These are phyloP conservation scores for Hemicordylus capensis DNA, from an alignment of 2,113 vertebrate genomes.

Conservation along the genomic window DNA sequence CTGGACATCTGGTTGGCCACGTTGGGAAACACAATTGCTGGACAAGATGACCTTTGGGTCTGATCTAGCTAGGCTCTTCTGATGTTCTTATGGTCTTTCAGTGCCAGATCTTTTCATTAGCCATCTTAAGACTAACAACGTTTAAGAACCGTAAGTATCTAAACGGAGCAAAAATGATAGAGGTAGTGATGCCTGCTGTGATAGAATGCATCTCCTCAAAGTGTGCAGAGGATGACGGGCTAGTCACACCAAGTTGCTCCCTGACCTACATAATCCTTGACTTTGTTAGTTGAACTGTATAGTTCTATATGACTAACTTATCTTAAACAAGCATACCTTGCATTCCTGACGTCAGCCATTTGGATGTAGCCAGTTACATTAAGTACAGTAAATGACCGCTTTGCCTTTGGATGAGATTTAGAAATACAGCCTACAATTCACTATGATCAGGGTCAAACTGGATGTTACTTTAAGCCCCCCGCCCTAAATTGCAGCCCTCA, in stretches of 20 bases:
- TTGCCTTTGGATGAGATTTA: conserved; percentile 5
- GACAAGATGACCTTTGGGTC: too few relatives aligned
- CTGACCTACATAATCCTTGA: conserved; percentile 2
- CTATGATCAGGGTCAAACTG: too few relatives aligned
- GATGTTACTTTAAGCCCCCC: too few relatives aligned
- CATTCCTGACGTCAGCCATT: conserved; percentile 41
- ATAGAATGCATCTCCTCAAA: not conserved
- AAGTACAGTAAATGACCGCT: conserved; percentile 9
- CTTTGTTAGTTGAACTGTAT: conserved; percentile 28
- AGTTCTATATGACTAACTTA: conserved; percentile 46
- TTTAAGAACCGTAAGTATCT: conserved; percentile 14
- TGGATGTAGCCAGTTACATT: not conserved
- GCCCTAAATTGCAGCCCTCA: too few relatives aligned
- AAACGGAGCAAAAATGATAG: not conserved
- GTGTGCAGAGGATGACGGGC: not conserved
- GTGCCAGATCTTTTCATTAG: too few relatives aligned
- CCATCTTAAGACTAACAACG: not conserved
- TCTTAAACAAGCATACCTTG: conserved; percentile 39
- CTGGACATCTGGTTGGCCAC: too few relatives aligned
- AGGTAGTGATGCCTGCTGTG: not conserved
- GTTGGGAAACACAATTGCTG: too few relatives aligned
- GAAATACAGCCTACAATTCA: not conserved
- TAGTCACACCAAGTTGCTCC: not conserved
- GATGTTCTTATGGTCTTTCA: too few relatives aligned
- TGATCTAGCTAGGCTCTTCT: too few relatives aligned